A percentile compares a stretch with the other conserved stretches of the same genome.
phyloP scores from a whole-genome alignment of 2,113 vertebrate genomes.

The Scomber colias region DNA sequence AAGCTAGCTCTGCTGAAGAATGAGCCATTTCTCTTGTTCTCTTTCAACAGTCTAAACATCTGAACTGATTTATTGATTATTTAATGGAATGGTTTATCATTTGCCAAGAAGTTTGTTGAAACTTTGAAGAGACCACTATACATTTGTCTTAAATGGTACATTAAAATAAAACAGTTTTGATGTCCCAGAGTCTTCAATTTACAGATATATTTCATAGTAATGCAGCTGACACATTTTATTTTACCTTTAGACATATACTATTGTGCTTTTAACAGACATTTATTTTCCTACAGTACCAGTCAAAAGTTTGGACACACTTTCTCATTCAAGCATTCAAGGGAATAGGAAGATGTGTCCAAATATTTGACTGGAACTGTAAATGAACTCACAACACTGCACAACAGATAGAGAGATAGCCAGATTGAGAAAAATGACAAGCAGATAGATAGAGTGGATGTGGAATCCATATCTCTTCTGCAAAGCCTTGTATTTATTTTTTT shows the following conservation, averaged over 20 bases:
- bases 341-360: no score
- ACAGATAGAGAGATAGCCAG: neutral
- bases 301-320: no score
- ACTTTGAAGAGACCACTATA: conserved; percentile 47
- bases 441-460: neutral
- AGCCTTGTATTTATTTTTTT: conserved; percentile 6
- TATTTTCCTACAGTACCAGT: neutral
- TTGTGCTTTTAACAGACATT: neutral
- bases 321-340: no score
- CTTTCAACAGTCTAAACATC: conserved; percentile 44
- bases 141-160: conserved; percentile 29
- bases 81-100: conserved; percentile 68
- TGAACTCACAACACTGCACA: no score
- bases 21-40: conserved; percentile 57
- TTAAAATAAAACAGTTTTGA: neutral
- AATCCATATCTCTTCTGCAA: conserved; percentile 5
- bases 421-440: neutral
- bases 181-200: neutral
- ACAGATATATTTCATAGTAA: conserved; percentile 14
- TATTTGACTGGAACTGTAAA: no score
- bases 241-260: neutral
- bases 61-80: conserved; percentile 70
- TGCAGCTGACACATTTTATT: conserved; percentile 14
- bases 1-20: conserved; percentile 54
- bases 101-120: conserved; percentile 65